Conservation (phyloP, 35 echinoderm and acorn worm species). For the Hemicentrotus pulcherrimus region DNA sequence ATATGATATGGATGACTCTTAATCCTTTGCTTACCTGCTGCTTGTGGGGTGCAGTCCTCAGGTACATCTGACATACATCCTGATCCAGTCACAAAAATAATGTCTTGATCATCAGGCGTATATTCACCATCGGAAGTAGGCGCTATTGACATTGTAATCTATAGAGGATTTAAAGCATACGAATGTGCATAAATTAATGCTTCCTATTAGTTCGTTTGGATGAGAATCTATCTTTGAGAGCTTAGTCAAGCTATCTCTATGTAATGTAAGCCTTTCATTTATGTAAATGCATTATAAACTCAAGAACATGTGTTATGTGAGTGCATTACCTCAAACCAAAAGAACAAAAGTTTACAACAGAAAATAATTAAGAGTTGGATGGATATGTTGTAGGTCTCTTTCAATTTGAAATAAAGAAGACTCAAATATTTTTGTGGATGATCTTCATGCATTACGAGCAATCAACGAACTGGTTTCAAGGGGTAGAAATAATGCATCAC, state of each 20-base stretch:
- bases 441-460: neutral
- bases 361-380: too few species aligned
- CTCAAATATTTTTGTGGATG: neutral
- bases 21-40: neutral
- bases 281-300: neutral
- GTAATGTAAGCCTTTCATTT: neutral
- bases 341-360: neutral
- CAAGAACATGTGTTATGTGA: neutral
- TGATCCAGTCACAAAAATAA: slow-evolving; percentile 66
- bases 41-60: slow-evolving; percentile 55
- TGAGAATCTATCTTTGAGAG: neutral
- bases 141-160: slow-evolving; percentile 59
- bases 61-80: slow-evolving; percentile 63
- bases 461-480: neutral
- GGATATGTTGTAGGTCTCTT: neutral
- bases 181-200: neutral
- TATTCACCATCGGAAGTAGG: slow-evolving; percentile 56
- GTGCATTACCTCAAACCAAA: neutral
- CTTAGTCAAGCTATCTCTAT: neutral
- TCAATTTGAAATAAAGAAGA: neutral
- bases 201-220: neutral
- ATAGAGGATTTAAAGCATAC: neutral
- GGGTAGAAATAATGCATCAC: neutral
- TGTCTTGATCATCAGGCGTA: slow-evolving; percentile 38
- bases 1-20: too few species aligned